Conservation (phyloP, 2,888 invertebrate genomes). For the Dorcus hopei region DNA sequence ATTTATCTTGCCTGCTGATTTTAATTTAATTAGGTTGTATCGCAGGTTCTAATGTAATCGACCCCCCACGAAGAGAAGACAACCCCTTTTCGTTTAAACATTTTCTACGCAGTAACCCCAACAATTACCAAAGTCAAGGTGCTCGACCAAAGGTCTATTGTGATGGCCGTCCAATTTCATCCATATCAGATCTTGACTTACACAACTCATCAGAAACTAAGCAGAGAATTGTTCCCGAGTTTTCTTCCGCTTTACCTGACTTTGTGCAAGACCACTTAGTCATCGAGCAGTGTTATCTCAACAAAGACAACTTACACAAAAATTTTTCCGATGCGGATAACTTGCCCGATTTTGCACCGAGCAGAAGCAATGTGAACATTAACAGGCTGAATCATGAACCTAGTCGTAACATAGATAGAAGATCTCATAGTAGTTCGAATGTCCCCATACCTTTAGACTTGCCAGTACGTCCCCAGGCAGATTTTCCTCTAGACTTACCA, state of each 20-base stretch:
- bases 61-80: conserved; percentile 54
- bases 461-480: conserved; percentile 40
- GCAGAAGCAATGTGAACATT: conserved; percentile 32
- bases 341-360: conserved; percentile 66
- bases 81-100: conserved; percentile 85
- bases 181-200: conserved; percentile 51
- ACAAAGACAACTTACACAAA: conserved; percentile 50
- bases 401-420: conserved; percentile 26
- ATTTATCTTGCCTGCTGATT: not conserved
- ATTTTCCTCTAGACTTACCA: conserved; percentile 48
- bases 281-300: conserved; percentile 72
- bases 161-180: conserved; percentile 41
- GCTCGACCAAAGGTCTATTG: conserved; percentile 74
- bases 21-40: not conserved
- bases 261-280: conserved; percentile 88
- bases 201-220: conserved; percentile 49
- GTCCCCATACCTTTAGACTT: conserved; percentile 40
- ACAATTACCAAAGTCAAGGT: conserved; percentile 66
- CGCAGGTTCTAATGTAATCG: conserved; percentile 24
- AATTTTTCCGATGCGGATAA: conserved; percentile 60
- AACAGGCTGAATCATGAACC: conserved; percentile 28
- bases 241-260: conserved; percentile 72
- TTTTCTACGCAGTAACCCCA: conserved; percentile 69
- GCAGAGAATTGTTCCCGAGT: conserved; percentile 52
- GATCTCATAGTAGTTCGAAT: conserved; percentile 25